phyloP scores from a whole-genome alignment of 2,113 vertebrate species.

The Brienomyrus longianalis region DNA sequence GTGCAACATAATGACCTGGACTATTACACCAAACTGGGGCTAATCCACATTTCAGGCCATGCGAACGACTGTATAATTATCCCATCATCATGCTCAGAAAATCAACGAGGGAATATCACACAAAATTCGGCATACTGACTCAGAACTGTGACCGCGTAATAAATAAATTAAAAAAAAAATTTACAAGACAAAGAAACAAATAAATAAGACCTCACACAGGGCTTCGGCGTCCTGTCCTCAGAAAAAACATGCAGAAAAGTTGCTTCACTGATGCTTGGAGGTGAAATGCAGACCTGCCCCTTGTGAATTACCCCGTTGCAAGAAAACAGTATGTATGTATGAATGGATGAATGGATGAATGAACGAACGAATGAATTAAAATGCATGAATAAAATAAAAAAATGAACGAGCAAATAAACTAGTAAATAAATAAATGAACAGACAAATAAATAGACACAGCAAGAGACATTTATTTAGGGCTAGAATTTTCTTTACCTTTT shows the following conservation, averaged over 20 bases:
- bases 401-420: no score
- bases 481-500: not conserved
- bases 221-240: not conserved
- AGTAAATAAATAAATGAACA: no score
- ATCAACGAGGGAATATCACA: not conserved
- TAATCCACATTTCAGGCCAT: not conserved
- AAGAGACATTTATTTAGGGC: not conserved
- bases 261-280: not conserved
- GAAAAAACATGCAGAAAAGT: not conserved
- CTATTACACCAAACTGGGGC: not conserved
- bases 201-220: not conserved
- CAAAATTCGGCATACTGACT: not conserved
- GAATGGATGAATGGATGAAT: no score
- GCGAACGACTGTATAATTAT: not conserved
- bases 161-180: not conserved
- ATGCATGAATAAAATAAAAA: no score
- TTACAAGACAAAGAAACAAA: not conserved
- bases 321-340: no score
- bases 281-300: not conserved
- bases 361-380: no score
- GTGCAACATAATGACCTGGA: not conserved
- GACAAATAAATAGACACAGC: not conserved
- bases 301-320: not conserved
- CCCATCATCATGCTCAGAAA: not conserved
- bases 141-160: not conserved